phyloP scores from a whole-genome alignment of 2,888 invertebrate genomes.

The Pachliopta kotzebuea region DNA sequence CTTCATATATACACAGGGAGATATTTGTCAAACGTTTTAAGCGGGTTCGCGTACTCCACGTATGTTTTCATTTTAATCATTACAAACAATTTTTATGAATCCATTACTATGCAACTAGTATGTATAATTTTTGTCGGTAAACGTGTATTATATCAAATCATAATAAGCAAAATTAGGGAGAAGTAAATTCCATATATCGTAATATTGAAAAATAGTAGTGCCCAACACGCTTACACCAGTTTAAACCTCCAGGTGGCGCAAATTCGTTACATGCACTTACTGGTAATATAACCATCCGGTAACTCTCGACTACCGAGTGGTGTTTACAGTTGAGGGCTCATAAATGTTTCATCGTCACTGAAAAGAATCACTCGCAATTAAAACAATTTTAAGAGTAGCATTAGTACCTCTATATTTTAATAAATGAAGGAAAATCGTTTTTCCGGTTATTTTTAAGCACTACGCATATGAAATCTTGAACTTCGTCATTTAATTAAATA shows the following conservation, averaged over 20 bases:
- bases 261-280: background rate
- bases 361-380: background rate
- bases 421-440: background rate
- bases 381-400: background rate
- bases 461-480: background rate
- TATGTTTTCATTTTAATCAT: background rate
- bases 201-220: background rate
- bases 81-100: background rate
- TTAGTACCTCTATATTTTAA: too few relatives aligned
- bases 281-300: too few relatives aligned
- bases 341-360: background rate
- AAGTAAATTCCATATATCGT: background rate
- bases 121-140: background rate
- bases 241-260: background rate
- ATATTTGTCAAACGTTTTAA: slow-evolving; percentile 4
- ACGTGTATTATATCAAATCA: background rate
- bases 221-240: background rate
- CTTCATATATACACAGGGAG: background rate
- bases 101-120: background rate
- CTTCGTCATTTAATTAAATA: background rate
- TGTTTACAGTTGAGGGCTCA: background rate
- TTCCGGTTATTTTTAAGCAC: background rate
- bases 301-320: too few relatives aligned
- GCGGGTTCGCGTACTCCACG: slow-evolving; percentile 19
- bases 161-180: too few relatives aligned